phyloP scores from a whole-genome alignment of 2,888 invertebrate species.

The Campaea margaritaria region DNA sequence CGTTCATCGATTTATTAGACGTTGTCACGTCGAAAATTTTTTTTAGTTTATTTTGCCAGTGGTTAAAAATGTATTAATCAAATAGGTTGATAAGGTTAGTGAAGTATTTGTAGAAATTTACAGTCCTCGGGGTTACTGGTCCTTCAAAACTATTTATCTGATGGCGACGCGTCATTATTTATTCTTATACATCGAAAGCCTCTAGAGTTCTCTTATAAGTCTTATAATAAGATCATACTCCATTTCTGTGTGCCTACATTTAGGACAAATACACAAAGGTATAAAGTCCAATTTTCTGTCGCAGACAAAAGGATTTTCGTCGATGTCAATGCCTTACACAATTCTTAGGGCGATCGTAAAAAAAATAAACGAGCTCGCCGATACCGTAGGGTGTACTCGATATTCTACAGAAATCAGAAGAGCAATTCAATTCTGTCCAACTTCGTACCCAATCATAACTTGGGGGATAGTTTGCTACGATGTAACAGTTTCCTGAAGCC shows the following conservation, averaged over 20 bases:
- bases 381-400: slow-evolving; percentile 38
- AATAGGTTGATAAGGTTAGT: no score
- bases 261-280: slow-evolving; percentile 18
- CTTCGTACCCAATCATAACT: slow-evolving; percentile 45
- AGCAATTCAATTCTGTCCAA: slow-evolving; percentile 40
- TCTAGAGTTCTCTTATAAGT: no score
- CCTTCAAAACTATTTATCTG: no score
- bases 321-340: slow-evolving; percentile 25
- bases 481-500: slow-evolving; percentile 26
- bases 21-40: no score
- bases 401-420: slow-evolving; percentile 38
- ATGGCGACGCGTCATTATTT: no score
- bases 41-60: no score
- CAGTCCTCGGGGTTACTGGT: no score
- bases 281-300: slow-evolving; percentile 5
- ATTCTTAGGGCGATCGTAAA: slow-evolving; percentile 37
- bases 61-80: no score
- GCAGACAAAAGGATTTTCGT: slow-evolving; percentile 24
- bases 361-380: slow-evolving; percentile 35
- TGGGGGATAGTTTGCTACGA: slow-evolving; percentile 29
- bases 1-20: no score
- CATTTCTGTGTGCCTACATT: not conserved
- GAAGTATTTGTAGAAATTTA: no score
- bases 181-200: no score
- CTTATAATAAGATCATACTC: no score